These are phyloP conservation scores for Siniperca knerii DNA, from an alignment of 2,113 vertebrate species.

Conservation along the genomic window DNA sequence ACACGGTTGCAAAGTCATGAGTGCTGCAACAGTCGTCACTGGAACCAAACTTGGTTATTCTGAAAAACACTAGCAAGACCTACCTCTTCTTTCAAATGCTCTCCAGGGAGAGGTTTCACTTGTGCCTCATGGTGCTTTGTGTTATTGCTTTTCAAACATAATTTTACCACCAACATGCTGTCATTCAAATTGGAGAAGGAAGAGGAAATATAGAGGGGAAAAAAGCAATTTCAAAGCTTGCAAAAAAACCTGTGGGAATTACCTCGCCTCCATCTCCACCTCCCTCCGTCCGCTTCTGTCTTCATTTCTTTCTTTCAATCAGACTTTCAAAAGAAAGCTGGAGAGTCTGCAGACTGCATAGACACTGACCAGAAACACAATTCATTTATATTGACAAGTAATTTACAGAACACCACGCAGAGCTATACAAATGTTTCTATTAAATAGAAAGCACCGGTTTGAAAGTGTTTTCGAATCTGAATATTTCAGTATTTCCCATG, in stretches of 20 bases:
- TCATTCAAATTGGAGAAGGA: conserved; percentile 61
- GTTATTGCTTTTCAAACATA: conserved; percentile 72
- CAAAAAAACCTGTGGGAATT: conserved; percentile 52
- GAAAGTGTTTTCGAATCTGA: not conserved
- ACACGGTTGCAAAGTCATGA: conserved; percentile 1
- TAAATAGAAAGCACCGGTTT: not conserved
- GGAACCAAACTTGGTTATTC: conserved; percentile 31
- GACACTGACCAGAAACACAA: not conserved
- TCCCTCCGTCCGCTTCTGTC: conserved; percentile 19
- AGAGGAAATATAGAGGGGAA: conserved; percentile 1
- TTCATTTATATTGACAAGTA: not conserved
- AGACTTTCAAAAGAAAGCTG: conserved; percentile 8
- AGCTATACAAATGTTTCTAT: not conserved
- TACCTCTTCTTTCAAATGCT: conserved; percentile 38
- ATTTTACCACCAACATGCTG: conserved; percentile 65
- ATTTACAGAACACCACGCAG: not conserved
- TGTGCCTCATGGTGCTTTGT: conserved; percentile 48
- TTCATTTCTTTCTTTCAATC: conserved; percentile 36
- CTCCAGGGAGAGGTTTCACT: conserved; percentile 49
- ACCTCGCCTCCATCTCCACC: conserved; percentile 23
- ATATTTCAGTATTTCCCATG: conserved; percentile 13
- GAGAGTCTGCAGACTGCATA: conserved; percentile 23
- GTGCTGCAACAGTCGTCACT: not conserved
- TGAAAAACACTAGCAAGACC: conserved; percentile 14
- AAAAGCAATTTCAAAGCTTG: conserved; percentile 68